A percentile compares a stretch with the other conserved stretches of the same genome.
Conservation (phyloP, 2,797 vertebrate genomes). For the Peromyscus attwateri region DNA sequence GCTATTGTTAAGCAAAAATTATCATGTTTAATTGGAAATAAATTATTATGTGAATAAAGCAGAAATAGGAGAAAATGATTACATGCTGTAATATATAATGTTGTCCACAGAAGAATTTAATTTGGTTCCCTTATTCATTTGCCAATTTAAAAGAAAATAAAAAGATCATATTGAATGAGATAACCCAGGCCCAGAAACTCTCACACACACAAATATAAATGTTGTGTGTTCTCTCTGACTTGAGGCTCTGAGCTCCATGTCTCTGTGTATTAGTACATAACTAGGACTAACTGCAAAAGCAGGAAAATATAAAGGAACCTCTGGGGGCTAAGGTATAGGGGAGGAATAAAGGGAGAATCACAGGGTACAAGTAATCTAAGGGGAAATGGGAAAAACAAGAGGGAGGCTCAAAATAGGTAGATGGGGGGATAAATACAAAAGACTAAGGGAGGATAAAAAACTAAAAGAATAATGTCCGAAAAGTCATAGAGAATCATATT, state of each 20-base stretch:
- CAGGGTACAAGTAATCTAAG: not conserved
- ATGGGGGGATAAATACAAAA: not conserved
- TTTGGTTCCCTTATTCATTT: not conserved
- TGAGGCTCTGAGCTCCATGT: not conserved
- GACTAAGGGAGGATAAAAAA: not conserved
- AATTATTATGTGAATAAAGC: not conserved
- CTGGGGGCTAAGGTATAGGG: accelerated
- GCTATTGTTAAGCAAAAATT: not conserved
- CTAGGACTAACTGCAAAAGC: not conserved
- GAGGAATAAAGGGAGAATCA: not conserved
- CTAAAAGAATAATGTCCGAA: not conserved
- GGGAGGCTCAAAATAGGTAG: not conserved
- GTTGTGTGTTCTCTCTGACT: not conserved
- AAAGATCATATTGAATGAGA: not conserved
- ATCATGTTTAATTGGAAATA: not conserved
- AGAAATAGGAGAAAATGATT: not conserved
- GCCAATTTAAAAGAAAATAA: not conserved
- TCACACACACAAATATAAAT: not conserved
- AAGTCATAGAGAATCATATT: not conserved
- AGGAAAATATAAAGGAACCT: not conserved
- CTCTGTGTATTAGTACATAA: not conserved
- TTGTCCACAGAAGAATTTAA: not conserved
- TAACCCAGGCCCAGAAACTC: not conserved
- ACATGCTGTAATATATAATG: not conserved
- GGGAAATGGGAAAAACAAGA: not conserved